A percentile compares a stretch with the other conserved stretches of the same genome.
These are phyloP conservation scores for Pomacea canaliculata DNA, from an alignment of 2,888 invertebrate genomes.

Conservation along the genomic window DNA sequence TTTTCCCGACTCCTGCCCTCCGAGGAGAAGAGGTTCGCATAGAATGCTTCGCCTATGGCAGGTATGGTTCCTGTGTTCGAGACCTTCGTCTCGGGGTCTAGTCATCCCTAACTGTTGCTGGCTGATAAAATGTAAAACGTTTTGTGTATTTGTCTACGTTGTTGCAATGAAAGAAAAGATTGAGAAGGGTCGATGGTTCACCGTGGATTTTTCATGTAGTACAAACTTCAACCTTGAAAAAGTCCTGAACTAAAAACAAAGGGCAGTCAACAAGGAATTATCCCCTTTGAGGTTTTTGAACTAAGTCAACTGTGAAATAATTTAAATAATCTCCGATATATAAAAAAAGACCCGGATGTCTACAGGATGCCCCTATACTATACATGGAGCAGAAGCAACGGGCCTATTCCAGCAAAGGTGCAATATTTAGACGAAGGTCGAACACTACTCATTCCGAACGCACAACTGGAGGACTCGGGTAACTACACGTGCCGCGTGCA, in stretches of 20 bases:
- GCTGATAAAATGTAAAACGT: no score
- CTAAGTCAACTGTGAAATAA: no score
- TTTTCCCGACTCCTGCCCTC: constrained; percentile 91
- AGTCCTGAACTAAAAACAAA: no score
- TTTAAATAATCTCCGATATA: no score
- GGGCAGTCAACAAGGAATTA: no score
- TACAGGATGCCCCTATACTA: constrained; percentile 50
- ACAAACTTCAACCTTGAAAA: no score
- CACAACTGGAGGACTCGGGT: constrained; percentile 92
- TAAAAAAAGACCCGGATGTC: no score
- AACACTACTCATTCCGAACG: constrained; percentile 86
- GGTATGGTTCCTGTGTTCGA: constrained; percentile 74
- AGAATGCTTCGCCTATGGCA: constrained; percentile 96
- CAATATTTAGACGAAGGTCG: constrained; percentile 84
- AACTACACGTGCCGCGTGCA: constrained; percentile 87
- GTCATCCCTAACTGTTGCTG: not conserved
- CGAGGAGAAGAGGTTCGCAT: constrained; percentile 91
- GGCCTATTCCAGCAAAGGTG: constrained; percentile 82
- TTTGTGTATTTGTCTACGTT: no score
- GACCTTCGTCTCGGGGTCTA: not conserved
- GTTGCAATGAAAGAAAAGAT: no score
- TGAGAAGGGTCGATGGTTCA: no score
- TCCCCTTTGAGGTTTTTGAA: no score
- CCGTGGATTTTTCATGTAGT: no score
- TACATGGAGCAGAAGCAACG: constrained; percentile 44